Percentiles rank a stretch among this genome's conserved stretches.
Evolutionary conservation across 2,113 vertebrate species (phyloP).

Genomic region (Tetrao urogallus): DNA sequence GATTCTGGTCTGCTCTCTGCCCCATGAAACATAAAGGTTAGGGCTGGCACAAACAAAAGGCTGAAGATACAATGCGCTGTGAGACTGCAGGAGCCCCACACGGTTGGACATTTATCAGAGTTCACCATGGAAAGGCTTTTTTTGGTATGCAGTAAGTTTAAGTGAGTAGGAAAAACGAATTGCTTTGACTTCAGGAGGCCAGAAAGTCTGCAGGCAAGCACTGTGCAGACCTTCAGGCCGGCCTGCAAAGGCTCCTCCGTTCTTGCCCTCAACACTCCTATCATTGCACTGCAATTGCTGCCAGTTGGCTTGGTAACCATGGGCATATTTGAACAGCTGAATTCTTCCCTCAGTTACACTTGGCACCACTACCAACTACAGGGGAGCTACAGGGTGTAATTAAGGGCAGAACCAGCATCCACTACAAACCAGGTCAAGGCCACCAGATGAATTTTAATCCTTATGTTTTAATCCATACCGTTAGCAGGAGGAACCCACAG

Average conservation of each 20-base stretch:
- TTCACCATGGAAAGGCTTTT: conserved; percentile 28
- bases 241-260: conserved; percentile 26
- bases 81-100: not conserved
- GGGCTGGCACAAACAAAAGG: not conserved
- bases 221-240: conserved; percentile 5
- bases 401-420: not conserved
- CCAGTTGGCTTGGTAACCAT: conserved; percentile 55
- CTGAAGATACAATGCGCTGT: not conserved
- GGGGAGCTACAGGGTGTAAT: conserved; percentile 38
- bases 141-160: not conserved
- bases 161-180: conserved; percentile 53
- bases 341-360: conserved; percentile 67
- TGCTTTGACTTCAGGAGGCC: conserved; percentile 49
- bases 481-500: not conserved
- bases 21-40: not conserved
- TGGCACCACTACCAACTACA: conserved; percentile 7
- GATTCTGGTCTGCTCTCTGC: not conserved
- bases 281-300: conserved; percentile 51
- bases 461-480: not conserved
- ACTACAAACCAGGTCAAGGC: conserved; percentile 27
- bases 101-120: not conserved
- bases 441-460: not conserved
- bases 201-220: conserved; percentile 25
- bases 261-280: conserved; percentile 66
- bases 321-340: conserved; percentile 54